phyloP scores from a whole-genome alignment of 2,113 vertebrate genomes.

The Spilogale gracilis region DNA sequence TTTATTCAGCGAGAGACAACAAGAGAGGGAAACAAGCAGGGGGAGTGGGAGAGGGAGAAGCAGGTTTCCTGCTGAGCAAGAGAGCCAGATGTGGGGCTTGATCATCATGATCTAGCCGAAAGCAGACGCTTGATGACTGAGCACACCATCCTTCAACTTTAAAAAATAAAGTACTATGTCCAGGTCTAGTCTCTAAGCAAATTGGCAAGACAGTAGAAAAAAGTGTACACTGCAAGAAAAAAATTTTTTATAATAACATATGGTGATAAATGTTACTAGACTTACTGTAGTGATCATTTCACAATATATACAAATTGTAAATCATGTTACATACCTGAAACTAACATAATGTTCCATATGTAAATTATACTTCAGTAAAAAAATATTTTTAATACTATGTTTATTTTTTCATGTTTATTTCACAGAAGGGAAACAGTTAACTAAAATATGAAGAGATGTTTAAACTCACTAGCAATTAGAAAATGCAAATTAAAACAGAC shows the following conservation, averaged over 20 bases:
- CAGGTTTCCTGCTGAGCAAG: too few species aligned
- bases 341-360: neutral
- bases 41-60: too few species aligned
- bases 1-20: too few species aligned
- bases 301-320: neutral
- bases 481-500: constrained; percentile 39
- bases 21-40: too few species aligned
- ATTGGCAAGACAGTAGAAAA: neutral
- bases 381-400: neutral
- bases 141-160: neutral
- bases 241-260: neutral
- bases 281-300: neutral
- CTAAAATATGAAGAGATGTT: constrained; percentile 49
- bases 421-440: constrained; percentile 48
- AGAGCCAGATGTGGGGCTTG: too few species aligned
- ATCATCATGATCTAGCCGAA: too few species aligned
- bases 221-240: neutral
- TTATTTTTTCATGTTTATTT: constrained; percentile 42
- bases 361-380: neutral
- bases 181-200: neutral
- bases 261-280: neutral
- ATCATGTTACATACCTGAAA: neutral
- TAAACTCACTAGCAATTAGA: constrained; percentile 30
- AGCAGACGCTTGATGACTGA: too few species aligned
- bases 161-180: neutral